These are phyloP conservation scores for Meloidogyne exigua DNA, from an alignment of 1,140 invertebrate genomes.

Conservation along the genomic window DNA sequence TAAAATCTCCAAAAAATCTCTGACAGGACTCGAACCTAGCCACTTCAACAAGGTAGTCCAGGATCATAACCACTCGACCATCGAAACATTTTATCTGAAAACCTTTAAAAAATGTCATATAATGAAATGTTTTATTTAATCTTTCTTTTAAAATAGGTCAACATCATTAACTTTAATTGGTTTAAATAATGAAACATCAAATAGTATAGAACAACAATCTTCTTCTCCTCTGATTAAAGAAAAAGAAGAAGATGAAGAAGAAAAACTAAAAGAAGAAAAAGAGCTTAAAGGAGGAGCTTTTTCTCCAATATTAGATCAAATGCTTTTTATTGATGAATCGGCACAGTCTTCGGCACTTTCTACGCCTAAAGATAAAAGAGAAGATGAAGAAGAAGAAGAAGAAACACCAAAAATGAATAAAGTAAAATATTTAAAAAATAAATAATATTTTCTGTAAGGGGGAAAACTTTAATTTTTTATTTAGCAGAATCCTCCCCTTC, in stretches of 20 bases:
- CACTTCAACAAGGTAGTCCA: no score
- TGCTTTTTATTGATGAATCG: conserved; percentile 28
- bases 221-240: not conserved
- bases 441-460: no score
- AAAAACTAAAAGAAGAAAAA: not conserved
- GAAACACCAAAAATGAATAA: no score
- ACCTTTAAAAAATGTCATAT: no score
- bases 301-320: conserved; percentile 64
- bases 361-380: not conserved
- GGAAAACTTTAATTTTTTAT: no score
- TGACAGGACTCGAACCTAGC: no score
- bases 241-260: conserved; percentile 3
- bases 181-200: conserved; percentile 1
- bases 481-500: no score
- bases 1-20: no score
- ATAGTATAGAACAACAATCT: conserved; percentile 1
- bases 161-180: conserved; percentile 4
- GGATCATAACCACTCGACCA: no score
- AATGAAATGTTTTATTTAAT: no score
- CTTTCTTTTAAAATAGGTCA: not conserved
- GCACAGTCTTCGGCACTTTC: not conserved
- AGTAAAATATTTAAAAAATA: no score
- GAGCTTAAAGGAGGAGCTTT: not conserved
- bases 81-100: no score
- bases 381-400: not conserved